Base-by-base conservation (phyloP, 35 echinoderm and acorn worm genomes). In the Nesometra sesokonis region DNA sequence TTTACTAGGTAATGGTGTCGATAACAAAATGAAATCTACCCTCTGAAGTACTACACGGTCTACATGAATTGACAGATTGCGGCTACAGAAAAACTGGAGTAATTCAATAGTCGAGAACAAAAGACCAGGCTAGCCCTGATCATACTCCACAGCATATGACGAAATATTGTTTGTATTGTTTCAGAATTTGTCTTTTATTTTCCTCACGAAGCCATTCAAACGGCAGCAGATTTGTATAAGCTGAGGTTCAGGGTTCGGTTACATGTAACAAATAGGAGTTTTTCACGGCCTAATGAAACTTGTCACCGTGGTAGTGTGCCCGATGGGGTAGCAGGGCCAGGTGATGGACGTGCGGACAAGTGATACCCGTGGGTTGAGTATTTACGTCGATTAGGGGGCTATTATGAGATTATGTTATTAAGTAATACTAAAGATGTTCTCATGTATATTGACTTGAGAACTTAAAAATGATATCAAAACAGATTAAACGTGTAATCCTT, bases 1-100 rank as follows among this genome's bases (percentile, higher is more conserved):
- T 67, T 27, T 19, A 67, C 23, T 19, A 19, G 52, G 23, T 19
- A 19, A 67, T 67, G 52, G 52, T 67, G 52, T 67, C 52, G 23
- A 67, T 67, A 67, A 67, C 52, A 67, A 67, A 67, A 67, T 67
- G 52, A 67, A 67, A 67, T 67, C 52, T 67, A 67, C 52, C 52
- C 52, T 13, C 0, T 67, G 52, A 67, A 67, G 7, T 67, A 67
- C 52, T 67, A 67, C 52, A 67, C 52, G 52, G 52, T 1, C 52
- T 67, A 67, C 52, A 67, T 27, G 11, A 1, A 67, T 67, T 67
- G 52, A 67, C 52, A 67, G 52, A 67, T 67, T 67, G 52, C 52
- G 52, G 21, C 52, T 67, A 67, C 8, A 67, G 23, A 67, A 67
- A 67, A 11, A 19, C 8, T 9, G 11, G 23, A 27, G 52, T 67